Conservation (phyloP, 1,140 invertebrate genomes). For the Homarus americanus region DNA sequence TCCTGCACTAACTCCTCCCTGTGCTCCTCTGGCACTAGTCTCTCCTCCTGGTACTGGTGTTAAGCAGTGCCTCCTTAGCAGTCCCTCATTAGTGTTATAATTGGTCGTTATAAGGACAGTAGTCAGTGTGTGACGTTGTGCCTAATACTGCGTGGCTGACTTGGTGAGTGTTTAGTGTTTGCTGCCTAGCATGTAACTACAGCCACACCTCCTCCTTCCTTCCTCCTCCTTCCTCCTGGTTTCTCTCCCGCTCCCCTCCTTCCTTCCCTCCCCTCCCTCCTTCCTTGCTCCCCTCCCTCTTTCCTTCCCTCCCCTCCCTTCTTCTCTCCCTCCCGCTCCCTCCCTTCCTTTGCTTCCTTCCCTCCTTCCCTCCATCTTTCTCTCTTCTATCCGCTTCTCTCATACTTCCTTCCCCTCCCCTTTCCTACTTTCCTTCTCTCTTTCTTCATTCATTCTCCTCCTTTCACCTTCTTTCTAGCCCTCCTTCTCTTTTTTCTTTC, state of each 20-base stretch:
- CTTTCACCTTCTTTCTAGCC: too few species aligned
- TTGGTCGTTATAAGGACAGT: too few species aligned
- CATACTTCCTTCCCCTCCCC: not conserved
- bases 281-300: not conserved
- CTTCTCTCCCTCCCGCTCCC: not conserved
- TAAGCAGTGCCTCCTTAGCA: too few species aligned
- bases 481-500: not conserved
- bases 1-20: too few species aligned
- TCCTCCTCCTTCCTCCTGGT: not conserved
- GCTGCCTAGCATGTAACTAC: too few species aligned
- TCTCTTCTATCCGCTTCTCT: not conserved
- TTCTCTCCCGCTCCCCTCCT: not conserved
- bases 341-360: not conserved
- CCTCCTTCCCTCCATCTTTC: not conserved
- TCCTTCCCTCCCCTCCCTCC: not conserved
- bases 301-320: not conserved
- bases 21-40: too few species aligned
- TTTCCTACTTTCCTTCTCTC: conserved; percentile 9
- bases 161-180: too few species aligned
- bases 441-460: not conserved
- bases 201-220: too few species aligned
- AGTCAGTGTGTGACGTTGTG: too few species aligned
- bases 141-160: too few species aligned
- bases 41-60: too few species aligned
- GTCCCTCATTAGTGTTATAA: too few species aligned